Conservation (phyloP, 2,113 vertebrate genomes). For the Trichomycterus rosablanca region DNA sequence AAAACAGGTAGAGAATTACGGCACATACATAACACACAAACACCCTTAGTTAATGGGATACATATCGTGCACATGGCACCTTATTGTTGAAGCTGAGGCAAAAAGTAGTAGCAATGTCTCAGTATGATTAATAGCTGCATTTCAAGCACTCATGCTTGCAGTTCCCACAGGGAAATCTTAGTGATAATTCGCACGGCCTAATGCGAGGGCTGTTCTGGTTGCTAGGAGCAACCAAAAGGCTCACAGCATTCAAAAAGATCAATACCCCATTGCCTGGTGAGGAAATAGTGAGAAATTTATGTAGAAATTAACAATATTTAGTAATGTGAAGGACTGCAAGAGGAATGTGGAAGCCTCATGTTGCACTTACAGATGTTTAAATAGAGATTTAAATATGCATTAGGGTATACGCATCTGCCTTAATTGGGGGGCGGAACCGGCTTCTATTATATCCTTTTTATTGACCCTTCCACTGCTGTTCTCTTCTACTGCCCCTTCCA, state of each 20-base stretch:
- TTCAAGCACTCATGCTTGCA: slow-evolving; percentile 37
- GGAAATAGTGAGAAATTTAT: not conserved
- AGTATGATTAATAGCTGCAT: slow-evolving; percentile 26
- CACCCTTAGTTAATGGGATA: too few species aligned
- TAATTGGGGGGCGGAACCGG: too few species aligned
- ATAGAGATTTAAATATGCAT: too few species aligned
- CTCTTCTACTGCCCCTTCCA: too few species aligned
- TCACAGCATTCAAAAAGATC: slow-evolving; percentile 54
- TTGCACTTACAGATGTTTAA: not conserved
- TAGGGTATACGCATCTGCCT: too few species aligned
- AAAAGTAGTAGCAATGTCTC: slow-evolving; percentile 23
- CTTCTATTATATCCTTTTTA: too few species aligned
- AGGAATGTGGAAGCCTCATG: not conserved
- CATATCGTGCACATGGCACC: too few species aligned
- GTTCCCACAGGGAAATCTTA: slow-evolving; percentile 34
- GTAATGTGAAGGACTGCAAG: not conserved
- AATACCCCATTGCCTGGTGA: slow-evolving; percentile 55
- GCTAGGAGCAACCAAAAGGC: slow-evolving; percentile 65
- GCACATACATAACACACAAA: too few species aligned
- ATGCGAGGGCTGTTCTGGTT: slow-evolving; percentile 54
- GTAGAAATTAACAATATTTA: not conserved
- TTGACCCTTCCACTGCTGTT: too few species aligned
- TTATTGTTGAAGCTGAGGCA: too few species aligned
- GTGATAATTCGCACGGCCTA: slow-evolving; percentile 41
- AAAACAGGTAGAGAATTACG: too few species aligned